Base-by-base conservation (phyloP, 2,888 invertebrate genomes). In the Xestia sexstrigata region DNA sequence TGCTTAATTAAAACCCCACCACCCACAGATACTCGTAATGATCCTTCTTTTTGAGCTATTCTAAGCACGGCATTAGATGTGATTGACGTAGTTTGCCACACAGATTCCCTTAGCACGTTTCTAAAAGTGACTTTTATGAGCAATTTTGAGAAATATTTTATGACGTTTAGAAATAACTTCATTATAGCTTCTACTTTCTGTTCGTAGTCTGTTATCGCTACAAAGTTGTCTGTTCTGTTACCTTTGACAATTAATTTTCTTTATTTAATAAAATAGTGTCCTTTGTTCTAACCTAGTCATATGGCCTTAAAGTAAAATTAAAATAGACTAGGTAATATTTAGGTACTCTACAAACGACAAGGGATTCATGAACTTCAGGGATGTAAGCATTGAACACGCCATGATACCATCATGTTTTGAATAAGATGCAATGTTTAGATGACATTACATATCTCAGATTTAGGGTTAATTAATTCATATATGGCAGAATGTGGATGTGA, bases 41-140 rank as follows among this genome's bases (percentile, higher is more conserved):
- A 72, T 82, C 65, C 73, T 78, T 79, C 73, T 87, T 84, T 74
- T 80, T 49, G 71, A 71, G 73, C 52, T 80, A 79, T 88, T 87
- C 75, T 82, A 67, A 35, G 71, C 72, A 65, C 26, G 45, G 58
- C 67, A 65, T 66, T 77, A 85, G 85, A 84, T 74, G 79, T 87
- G 85, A 88, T 89, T 92, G 91, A 92, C 91, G 91, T 87, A 90
- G 86, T 91, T 90, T 87, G 89, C 88, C 84, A 88, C 86, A 89
- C 83, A 86, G 86, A 87, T 85, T 88, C 89, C 91, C 88, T 90
- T 89, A 87, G 87, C 87, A 88, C 82, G 85, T 88, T 89, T 88
- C 87, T 90, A 87, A 90, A 90, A 90, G 78, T 86, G 84, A 89
- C 85, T 84, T 91, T 89, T 88, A 90, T 88, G 89, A 89, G 82